These are phyloP conservation scores for Crotalus helleri DNA, from an alignment of 2,113 vertebrate genomes.

Conservation along the genomic window DNA sequence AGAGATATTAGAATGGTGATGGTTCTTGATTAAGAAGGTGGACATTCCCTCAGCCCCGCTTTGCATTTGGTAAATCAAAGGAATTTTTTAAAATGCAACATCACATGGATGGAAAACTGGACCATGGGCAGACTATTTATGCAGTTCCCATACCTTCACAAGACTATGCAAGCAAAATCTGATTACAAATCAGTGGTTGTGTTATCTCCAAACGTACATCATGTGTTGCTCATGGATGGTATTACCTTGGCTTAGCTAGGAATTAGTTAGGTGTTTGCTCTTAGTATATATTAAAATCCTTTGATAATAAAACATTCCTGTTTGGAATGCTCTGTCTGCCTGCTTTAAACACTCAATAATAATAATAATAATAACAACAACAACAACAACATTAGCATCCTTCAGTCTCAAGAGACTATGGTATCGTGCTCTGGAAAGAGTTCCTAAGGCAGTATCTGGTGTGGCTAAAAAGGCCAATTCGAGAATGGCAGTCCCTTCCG, in stretches of 20 bases:
- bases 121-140: not conserved
- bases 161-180: not conserved
- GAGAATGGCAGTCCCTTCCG: too few relatives aligned
- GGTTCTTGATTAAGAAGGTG: not conserved
- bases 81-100: not conserved
- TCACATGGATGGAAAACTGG: not conserved
- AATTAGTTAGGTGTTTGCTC: not conserved
- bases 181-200: not conserved
- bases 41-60: not conserved
- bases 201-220: not conserved
- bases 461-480: too few relatives aligned
- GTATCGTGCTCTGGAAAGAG: too few relatives aligned
- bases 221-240: not conserved
- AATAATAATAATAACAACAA: too few relatives aligned
- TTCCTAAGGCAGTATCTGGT: too few relatives aligned
- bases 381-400: too few relatives aligned
- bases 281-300: not conserved
- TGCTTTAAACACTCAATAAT: not conserved
- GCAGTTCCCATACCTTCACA: not conserved
- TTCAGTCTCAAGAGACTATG: too few relatives aligned
- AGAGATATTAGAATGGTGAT: not conserved
- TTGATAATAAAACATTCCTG: not conserved
- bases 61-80: not conserved
- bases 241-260: not conserved
- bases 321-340: not conserved